These are phyloP conservation scores for Oxygymnocypris stewartii DNA, from an alignment of 2,113 vertebrate species.

Conservation along the genomic window DNA sequence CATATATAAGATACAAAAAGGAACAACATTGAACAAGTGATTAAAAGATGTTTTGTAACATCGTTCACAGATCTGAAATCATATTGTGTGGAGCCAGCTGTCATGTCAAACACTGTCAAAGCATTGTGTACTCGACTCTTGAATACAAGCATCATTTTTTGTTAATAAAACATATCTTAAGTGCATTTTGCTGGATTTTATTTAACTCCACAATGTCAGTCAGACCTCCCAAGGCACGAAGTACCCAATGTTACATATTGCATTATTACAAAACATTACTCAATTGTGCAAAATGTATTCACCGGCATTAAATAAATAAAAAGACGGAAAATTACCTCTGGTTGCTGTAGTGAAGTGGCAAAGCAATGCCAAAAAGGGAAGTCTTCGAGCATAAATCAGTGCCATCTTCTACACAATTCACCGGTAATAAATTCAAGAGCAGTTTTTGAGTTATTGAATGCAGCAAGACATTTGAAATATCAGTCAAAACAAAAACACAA, in stretches of 20 bases:
- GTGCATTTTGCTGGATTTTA: slow-evolving; percentile 27
- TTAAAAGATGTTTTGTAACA: not conserved
- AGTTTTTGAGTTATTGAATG: not conserved
- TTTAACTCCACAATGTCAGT: slow-evolving; percentile 41
- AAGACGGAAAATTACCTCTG: not conserved
- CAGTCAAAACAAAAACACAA: not conserved
- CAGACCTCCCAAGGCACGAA: slow-evolving; percentile 32
- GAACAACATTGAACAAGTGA: not conserved
- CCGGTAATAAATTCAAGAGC: not conserved
- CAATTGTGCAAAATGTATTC: slow-evolving; percentile 31
- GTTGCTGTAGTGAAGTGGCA: not conserved
- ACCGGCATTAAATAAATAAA: not conserved
- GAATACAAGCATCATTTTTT: not conserved
- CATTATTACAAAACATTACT: slow-evolving; percentile 34
- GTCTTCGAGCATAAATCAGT: not conserved
- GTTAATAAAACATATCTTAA: slow-evolving; percentile 1
- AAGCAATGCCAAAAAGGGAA: not conserved
- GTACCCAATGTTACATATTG: slow-evolving; percentile 28
- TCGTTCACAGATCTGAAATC: slow-evolving; percentile 48
- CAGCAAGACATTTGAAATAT: not conserved
- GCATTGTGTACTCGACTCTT: no score
- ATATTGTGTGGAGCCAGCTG: slow-evolving; percentile 38
- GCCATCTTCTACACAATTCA: slow-evolving; percentile 10
- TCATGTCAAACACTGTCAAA: slow-evolving; percentile 16
- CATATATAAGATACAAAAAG: slow-evolving; percentile 12